These are phyloP conservation scores for Metaphire vulgaris DNA, from an alignment of 1,140 invertebrate genomes.

Conservation along the genomic window DNA sequence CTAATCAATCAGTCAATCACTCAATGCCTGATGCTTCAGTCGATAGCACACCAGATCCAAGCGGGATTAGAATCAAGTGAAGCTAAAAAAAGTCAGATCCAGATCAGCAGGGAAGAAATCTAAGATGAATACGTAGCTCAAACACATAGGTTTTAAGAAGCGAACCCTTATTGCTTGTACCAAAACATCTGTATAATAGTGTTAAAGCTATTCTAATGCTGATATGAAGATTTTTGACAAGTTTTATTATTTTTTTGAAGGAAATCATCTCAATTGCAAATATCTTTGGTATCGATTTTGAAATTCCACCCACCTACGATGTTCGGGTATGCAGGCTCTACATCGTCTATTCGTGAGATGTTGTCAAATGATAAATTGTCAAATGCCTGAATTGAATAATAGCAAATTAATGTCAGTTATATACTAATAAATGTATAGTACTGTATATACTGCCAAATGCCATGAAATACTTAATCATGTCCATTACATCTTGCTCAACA, in stretches of 20 bases:
- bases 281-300: neutral
- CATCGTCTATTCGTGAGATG: neutral
- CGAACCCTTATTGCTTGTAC: neutral
- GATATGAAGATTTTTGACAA: neutral
- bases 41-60: too few relatives aligned
- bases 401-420: too few relatives aligned
- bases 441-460: neutral
- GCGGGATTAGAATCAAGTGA: too few relatives aligned
- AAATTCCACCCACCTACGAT: neutral
- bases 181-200: too few relatives aligned
- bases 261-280: neutral
- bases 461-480: neutral
- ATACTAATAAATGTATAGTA: neutral
- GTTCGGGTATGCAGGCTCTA: neutral
- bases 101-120: neutral
- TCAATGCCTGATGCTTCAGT: too few relatives aligned
- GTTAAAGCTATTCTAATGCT: too few relatives aligned
- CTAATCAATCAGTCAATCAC: too few relatives aligned
- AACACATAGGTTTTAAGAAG: neutral
- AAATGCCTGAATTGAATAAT: neutral
- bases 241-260: neutral
- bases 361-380: neutral
- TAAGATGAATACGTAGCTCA: neutral
- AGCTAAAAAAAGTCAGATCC: neutral
- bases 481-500: neutral